Percentiles rank a stretch among this genome's conserved stretches.
phyloP scores from a whole-genome alignment of 1,140 invertebrate genomes.

The Diabrotica virgifera region DNA sequence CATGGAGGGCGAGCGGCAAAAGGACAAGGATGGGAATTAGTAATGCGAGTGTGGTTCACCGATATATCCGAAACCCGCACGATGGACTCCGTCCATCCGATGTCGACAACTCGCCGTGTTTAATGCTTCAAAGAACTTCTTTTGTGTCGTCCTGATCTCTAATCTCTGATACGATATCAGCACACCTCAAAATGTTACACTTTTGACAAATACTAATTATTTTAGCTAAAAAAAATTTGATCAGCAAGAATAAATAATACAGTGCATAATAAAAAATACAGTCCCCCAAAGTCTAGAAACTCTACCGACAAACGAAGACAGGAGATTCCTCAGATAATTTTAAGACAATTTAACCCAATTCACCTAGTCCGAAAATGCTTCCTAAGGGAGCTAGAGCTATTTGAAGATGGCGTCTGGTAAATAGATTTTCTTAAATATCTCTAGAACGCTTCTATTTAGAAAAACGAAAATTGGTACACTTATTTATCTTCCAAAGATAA shows the following conservation, averaged over 20 bases:
- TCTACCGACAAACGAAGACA: too few relatives aligned
- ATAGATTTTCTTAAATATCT: too few relatives aligned
- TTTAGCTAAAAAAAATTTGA: neutral
- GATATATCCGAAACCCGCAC: constrained; percentile 18
- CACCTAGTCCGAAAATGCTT: too few relatives aligned
- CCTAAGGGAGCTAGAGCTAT: too few relatives aligned
- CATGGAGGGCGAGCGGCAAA: neutral
- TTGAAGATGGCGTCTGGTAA: too few relatives aligned
- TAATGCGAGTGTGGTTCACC: constrained; percentile 11
- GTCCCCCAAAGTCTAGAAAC: too few relatives aligned
- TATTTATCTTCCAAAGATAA: too few relatives aligned
- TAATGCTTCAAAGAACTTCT: constrained; percentile 22
- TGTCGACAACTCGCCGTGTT: constrained; percentile 2
- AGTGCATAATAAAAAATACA: neutral
- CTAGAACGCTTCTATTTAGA: too few relatives aligned
- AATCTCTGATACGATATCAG: constrained; percentile 16
- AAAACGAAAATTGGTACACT: too few relatives aligned
- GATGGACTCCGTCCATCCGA: constrained; percentile 12
- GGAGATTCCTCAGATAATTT: too few relatives aligned
- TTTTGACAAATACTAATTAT: neutral
- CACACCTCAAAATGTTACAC: constrained; percentile 7
- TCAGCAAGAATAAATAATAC: neutral
- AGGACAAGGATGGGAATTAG: neutral
- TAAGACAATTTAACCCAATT: too few relatives aligned
- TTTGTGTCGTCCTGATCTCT: constrained; percentile 15